Evolutionary conservation across 2,888 invertebrate genomes (phyloP).

Genomic region (Lapara coniferarum): DNA sequence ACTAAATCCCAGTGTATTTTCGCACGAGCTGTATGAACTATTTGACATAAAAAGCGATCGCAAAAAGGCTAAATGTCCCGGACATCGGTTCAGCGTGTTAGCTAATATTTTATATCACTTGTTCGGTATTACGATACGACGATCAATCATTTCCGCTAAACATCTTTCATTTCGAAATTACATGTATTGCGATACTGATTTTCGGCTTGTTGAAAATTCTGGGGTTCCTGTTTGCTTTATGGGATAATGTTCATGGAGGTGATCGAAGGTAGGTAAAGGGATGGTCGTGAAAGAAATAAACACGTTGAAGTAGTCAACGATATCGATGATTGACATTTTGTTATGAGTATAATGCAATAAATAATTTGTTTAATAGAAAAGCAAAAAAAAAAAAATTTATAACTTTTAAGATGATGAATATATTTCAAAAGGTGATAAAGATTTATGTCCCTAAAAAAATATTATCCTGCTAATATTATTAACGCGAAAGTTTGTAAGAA

Average conservation of each 20-base stretch:
- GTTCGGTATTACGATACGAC: conserved; percentile 34
- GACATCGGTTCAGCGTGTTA: conserved; percentile 25
- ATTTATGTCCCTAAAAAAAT: no score
- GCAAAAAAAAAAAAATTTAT: no score
- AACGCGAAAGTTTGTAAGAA: no score
- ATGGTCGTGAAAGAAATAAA: no score
- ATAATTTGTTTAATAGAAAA: no score
- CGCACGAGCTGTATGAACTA: not conserved
- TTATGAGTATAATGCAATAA: no score
- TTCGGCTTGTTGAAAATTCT: not conserved
- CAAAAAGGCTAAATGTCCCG: not conserved
- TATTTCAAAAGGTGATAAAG: no score
- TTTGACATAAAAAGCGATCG: conserved; percentile 1
- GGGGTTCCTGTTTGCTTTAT: not conserved
- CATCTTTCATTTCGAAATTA: conserved; percentile 31
- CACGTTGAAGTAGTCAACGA: no score
- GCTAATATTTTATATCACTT: conserved; percentile 40
- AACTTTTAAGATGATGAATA: no score
- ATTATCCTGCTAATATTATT: no score
- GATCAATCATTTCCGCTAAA: conserved; percentile 41
- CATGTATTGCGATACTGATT: conserved; percentile 26
- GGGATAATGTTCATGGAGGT: not conserved
- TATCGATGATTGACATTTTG: no score
- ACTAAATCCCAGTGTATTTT: not conserved
- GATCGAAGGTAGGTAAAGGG: not conserved